A percentile compares a stretch with the other conserved stretches of the same genome.
Conservation (phyloP, 2,888 invertebrate species). For the Ferdinandea cuprea region DNA sequence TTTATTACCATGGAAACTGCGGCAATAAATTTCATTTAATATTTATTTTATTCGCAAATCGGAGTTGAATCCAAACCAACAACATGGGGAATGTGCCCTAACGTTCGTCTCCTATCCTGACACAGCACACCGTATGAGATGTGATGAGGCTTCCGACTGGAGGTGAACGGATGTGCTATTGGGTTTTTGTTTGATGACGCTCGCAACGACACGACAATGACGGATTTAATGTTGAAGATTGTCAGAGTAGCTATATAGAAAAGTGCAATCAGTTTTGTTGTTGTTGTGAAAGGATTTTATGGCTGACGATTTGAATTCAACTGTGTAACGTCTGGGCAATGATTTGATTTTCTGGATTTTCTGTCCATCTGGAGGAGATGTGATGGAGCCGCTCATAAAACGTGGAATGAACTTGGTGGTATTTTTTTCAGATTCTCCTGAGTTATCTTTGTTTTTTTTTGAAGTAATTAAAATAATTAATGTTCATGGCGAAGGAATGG, state of each 20-base stretch:
- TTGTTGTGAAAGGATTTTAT: constrained; percentile 28
- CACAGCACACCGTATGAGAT: constrained; percentile 26
- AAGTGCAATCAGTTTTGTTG: constrained; percentile 38
- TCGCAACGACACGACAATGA: constrained; percentile 71
- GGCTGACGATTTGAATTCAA: constrained; percentile 60
- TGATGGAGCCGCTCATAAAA: constrained; percentile 57
- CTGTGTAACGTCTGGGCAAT: constrained; percentile 3
- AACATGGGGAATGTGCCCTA: constrained; percentile 37
- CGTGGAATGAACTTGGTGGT: constrained; percentile 13
- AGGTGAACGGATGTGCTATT: constrained; percentile 66
- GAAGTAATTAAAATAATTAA: constrained; percentile 61
- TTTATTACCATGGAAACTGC: constrained; percentile 72
- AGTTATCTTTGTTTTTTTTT: constrained; percentile 37
- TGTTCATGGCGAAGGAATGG: constrained; percentile 2
- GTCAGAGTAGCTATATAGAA: constrained; percentile 60
- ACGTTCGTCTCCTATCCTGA: constrained; percentile 21
- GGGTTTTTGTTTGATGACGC: constrained; percentile 71
- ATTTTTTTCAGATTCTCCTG: constrained; percentile 19
- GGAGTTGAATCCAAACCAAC: constrained; percentile 43
- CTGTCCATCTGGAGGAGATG: constrained; percentile 58
- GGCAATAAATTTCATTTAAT: constrained; percentile 72
- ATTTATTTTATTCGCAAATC: constrained; percentile 71
- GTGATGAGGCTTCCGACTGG: constrained; percentile 23
- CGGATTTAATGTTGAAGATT: constrained; percentile 70
- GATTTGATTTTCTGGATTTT: constrained; percentile 35